Evolutionary conservation across 2,888 invertebrate genomes (phyloP), one percentile per base, ranked within the genome.

Genomic region (Sclerodermus sp.): DNA sequence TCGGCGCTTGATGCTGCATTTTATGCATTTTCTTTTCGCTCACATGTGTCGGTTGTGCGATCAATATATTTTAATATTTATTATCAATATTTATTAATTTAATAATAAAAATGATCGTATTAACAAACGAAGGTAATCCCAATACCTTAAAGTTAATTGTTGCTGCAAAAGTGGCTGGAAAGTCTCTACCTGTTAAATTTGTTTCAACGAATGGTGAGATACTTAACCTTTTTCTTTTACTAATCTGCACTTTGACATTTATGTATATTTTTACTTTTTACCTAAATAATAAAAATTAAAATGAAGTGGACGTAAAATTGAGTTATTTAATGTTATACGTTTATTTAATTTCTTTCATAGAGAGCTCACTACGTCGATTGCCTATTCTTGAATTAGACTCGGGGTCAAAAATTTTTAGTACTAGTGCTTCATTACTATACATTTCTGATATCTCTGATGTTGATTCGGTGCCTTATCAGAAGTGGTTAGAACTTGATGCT

Each of bases 91-190:
- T 73, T 73, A 71, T 68, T 71, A 62, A 66, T 38, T 61, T 59
- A 61, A 68, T 61, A 63, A 54, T 60, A 49, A 85, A 81, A 80
- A 88, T 89, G 87, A 87, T 85, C 71, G 83, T 90, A 58, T 84
- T 84, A 60, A 87, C 89, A 9, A 91, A 91, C 71, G 84, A 87
- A 68, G 88, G 87, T 65, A 92, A 91, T 78, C 89, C 90, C 29
- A 84, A 88, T 15, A 84, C 87, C 16, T 79, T 92, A 57, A 91
- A 92, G 76, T 72, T 92, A 58, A 69, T 90, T 23, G 82, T 90
- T 66, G 85, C 88, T 51, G 85, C 87, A 9, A 87, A 87, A 68
- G 82, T 87, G 59, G 83, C 84, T 0, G 41, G 51, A 36, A 83
- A 85, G 68, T 77, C 83, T 57, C 79, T 85, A 15, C 78, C 82